Conservation (phyloP, 2,797 vertebrate genomes). For the Protonibea diacanthus region DNA sequence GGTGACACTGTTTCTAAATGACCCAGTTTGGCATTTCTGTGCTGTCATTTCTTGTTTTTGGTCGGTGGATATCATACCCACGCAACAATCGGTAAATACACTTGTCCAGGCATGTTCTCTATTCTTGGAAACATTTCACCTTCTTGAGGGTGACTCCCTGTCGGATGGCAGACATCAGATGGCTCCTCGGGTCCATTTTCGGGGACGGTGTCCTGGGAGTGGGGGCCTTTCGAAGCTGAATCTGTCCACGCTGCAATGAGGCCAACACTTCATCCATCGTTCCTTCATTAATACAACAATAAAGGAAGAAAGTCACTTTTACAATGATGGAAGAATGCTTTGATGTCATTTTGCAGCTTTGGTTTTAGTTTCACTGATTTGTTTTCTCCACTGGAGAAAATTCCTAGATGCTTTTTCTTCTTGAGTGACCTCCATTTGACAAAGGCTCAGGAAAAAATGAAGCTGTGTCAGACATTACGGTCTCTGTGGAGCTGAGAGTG, state of each 20-base stretch:
- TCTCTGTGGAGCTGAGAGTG: conserved; percentile 41
- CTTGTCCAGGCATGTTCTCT: not conserved
- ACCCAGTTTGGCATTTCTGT: not conserved
- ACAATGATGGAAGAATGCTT: not conserved
- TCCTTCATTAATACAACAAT: conserved; percentile 76
- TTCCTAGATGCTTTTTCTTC: not conserved
- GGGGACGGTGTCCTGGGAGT: not conserved
- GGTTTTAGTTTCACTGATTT: not conserved
- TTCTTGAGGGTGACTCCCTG: conserved; percentile 92
- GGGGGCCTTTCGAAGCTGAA: conserved; percentile 83
- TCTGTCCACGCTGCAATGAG: conserved; percentile 87
- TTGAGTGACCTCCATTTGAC: conserved; percentile 23
- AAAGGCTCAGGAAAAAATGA: conserved; percentile 28
- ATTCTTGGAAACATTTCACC: conserved; percentile 58
- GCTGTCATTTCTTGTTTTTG: not conserved
- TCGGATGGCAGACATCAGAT: conserved; percentile 90
- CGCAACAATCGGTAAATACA: too few species aligned
- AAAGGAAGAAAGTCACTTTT: not conserved
- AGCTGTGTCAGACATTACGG: not conserved
- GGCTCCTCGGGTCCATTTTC: conserved; percentile 78
- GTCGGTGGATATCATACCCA: not conserved
- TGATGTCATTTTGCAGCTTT: not conserved
- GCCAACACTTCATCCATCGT: conserved; percentile 96
- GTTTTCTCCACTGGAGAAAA: too few species aligned
- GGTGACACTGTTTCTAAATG: not conserved